Base-by-base conservation (phyloP, 2,888 invertebrate species). In the Rhorus exstirpatorius region DNA sequence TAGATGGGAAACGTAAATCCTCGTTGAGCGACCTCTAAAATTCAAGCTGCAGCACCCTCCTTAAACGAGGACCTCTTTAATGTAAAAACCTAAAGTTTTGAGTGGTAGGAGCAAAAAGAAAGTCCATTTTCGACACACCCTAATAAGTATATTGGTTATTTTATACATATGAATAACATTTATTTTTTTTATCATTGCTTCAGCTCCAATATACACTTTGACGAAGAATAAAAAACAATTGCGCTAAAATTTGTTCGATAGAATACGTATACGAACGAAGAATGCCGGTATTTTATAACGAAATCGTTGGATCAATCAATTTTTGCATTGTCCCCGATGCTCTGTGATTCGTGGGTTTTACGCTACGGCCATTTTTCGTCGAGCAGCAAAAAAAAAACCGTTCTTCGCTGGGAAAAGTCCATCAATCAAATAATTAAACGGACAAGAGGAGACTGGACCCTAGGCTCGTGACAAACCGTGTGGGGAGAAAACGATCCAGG, bases 371-470 rank as follows among this genome's bases (percentile, higher is more conserved):
- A 41, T 75, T 60, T 68, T 55, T 80, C 65, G 70, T 41, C 60
- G 68, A 82, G 26, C 24, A 8, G 21, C 7, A 21, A 17, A 70
- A 75, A 55, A 68, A 46, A 14, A 17, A 35, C 0, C 12, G 24
- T 21, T 4, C 60, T 68, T 46, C 70, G 61, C 65, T 75, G 51
- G 72, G 58, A 70, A 78, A 82, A 75, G 41, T 78, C 58, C 51
- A 78, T 82, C 78, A 82, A 78, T 75, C 81, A 70, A 82, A 78
- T 78, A 75, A 82, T 78, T 82, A 74, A 70, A 82, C 58, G 35
- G 55, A 46, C 31, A 14, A 41, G 3, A 24, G 49, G 65, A 61
- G 49, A 70, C 38, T 31, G n/a, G 46, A 26, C 55, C 17, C 3
- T 8, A 2, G 17, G 24, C 46, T 63, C 19, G 41, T 26, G 53